Evolutionary conservation across 2,113 vertebrate genomes (phyloP), one percentile per base, ranked within the genome.

Genomic region (Pseudorhombus dupliciocellatus): DNA sequence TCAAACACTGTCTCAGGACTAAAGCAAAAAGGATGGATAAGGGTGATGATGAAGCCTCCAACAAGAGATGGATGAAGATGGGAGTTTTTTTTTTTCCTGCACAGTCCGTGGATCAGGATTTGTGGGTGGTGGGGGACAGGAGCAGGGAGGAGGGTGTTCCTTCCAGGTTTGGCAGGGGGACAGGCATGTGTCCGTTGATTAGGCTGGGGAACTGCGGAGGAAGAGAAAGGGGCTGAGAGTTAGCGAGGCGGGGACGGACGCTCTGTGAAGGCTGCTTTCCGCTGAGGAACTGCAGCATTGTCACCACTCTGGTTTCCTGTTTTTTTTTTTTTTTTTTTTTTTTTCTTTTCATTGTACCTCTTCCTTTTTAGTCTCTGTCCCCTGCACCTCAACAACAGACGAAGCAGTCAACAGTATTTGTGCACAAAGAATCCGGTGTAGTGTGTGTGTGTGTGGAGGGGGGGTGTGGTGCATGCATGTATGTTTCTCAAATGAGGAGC

Each of bases 111-210:
- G 79, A 96, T 97, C 96, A 98, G 93, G 96, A 97, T 88, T 97
- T 97, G 91, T 96, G 95, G 76, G 92, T 89, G 15, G 86, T 93
- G 2, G 95, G 95, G 59, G 96, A 95, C 87, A 97, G 95, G 90
- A 97, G 93, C 72, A 95, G 91, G 70, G 97, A 95, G 84, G 96
- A 96, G 81, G 96, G 94, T 77, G 95, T 92, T 91, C 96, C 94
- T 74, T 97, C 97, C 95, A 97, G 88, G 70, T 90, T 94, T 89
- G 95, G 95, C 83, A 97, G 91, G 30, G 95, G 94, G 86, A 97
- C 89, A 34, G 96, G 95, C 90, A 98, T 94, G 91, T 97, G 96
- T 82, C 96, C 94, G 26, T 96, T 98, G 44, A 98, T 95, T 92
- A 98, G 93, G 86, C 93, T 96, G 80, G 97, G 97, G 89, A 98